These are phyloP conservation scores for Trogon melanurus DNA, from an alignment of 2,113 vertebrate species.

Conservation along the genomic window DNA sequence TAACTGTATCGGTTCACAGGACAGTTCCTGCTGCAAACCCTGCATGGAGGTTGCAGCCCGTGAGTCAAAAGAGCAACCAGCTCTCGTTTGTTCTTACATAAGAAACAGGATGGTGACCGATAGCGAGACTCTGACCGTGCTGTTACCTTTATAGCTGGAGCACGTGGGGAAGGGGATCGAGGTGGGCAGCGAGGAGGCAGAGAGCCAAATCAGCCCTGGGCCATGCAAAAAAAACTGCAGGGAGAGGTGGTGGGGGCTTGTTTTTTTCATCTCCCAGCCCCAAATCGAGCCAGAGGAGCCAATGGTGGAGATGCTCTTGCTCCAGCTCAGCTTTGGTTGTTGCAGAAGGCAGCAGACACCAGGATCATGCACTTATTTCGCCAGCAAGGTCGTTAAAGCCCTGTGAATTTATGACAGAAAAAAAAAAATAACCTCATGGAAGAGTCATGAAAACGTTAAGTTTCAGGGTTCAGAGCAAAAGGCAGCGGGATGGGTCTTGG, in stretches of 20 bases:
- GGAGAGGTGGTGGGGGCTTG: fast-evolving
- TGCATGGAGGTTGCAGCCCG: fast-evolving
- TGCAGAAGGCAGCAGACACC: neutral
- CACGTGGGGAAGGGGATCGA: fast-evolving
- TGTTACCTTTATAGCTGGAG: neutral
- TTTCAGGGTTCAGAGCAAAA: neutral
- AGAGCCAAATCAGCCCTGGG: neutral
- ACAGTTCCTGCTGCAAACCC: neutral
- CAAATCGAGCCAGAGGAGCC: fast-evolving
- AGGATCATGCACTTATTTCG: neutral
- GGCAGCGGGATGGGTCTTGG: neutral
- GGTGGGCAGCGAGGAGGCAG: neutral
- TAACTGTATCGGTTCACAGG: neutral
- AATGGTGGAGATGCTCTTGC: neutral
- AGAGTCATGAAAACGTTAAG: fast-evolving
- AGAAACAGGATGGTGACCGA: neutral
- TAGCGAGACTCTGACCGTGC: neutral
- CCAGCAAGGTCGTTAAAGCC: neutral
- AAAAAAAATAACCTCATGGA: fast-evolving
- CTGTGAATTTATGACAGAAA: neutral
- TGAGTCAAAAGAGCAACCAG: neutral
- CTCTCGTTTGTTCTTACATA: neutral
- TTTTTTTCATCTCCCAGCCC: neutral
- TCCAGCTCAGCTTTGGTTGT: neutral
- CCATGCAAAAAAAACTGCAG: fast-evolving